A percentile compares a stretch with the other conserved stretches of the same genome.
phyloP scores from a whole-genome alignment of 2,888 invertebrate species.

The Helobdella robusta region DNA sequence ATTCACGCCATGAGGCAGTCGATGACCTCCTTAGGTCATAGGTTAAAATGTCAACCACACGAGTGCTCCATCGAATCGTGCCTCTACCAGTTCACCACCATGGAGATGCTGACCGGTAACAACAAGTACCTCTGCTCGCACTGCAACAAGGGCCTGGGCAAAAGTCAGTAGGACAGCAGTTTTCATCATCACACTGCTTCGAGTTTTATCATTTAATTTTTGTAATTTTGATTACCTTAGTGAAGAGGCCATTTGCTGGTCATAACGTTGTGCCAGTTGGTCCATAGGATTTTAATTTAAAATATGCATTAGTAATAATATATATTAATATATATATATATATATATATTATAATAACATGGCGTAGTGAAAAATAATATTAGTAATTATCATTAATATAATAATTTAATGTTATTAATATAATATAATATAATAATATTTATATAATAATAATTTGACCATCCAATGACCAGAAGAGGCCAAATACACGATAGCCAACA shows the following conservation, averaged over 20 bases:
- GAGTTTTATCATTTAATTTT: too few relatives aligned
- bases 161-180: background rate
- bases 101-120: constrained; percentile 78
- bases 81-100: constrained; percentile 79
- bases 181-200: background rate
- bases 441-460: background rate
- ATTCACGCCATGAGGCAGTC: background rate
- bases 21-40: background rate
- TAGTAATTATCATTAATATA: background rate
- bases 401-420: background rate
- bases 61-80: constrained; percentile 65
- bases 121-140: constrained; percentile 86
- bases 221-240: too few relatives aligned
- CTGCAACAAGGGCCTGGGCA: constrained; percentile 57
- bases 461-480: background rate
- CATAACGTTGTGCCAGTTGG: background rate
- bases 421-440: too few relatives aligned
- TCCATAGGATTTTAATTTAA: background rate
- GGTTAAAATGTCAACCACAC: background rate
- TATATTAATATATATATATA: background rate
- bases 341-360: background rate
- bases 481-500: constrained; percentile 51
- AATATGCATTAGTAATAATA: background rate
- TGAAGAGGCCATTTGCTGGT: too few relatives aligned
- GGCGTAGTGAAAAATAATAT: background rate